Percentiles rank a stretch among this genome's conserved stretches.
These are phyloP conservation scores for Myotis yumanensis DNA, from an alignment of 2,113 vertebrate genomes.

Conservation along the genomic window DNA sequence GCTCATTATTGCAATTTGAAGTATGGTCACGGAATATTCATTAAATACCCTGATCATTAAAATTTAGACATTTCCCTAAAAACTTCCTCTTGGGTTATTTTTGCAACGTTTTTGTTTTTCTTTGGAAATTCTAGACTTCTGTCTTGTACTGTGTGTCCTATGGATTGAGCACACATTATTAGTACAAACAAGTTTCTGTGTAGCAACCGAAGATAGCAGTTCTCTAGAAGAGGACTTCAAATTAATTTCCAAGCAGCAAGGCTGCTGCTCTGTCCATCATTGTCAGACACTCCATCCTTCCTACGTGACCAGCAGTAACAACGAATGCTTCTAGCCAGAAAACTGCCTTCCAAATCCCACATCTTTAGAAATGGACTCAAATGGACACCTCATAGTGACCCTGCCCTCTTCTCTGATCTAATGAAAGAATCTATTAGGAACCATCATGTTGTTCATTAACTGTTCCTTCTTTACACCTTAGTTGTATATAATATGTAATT, in stretches of 20 bases:
- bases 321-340: not conserved
- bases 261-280: constrained; percentile 33
- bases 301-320: constrained; percentile 39
- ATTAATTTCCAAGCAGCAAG: constrained; percentile 52
- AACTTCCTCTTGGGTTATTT: not conserved
- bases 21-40: not conserved
- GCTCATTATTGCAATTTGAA: not conserved
- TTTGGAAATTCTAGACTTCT: not conserved
- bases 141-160: not conserved
- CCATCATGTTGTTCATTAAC: not conserved
- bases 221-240: constrained; percentile 51
- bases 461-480: not conserved
- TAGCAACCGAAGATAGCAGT: constrained; percentile 36
- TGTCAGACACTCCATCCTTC: constrained; percentile 36
- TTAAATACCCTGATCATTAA: not conserved
- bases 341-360: not conserved
- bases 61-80: not conserved
- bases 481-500: not conserved
- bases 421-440: constrained; percentile 12
- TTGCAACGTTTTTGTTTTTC: not conserved
- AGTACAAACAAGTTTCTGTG: constrained; percentile 56
- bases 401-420: not conserved
- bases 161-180: constrained; percentile 34
- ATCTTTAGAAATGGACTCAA: not conserved
- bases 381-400: not conserved